Evolutionary conservation across 2,888 invertebrate genomes (phyloP).

Genomic region (Leistus spinibarbis): DNA sequence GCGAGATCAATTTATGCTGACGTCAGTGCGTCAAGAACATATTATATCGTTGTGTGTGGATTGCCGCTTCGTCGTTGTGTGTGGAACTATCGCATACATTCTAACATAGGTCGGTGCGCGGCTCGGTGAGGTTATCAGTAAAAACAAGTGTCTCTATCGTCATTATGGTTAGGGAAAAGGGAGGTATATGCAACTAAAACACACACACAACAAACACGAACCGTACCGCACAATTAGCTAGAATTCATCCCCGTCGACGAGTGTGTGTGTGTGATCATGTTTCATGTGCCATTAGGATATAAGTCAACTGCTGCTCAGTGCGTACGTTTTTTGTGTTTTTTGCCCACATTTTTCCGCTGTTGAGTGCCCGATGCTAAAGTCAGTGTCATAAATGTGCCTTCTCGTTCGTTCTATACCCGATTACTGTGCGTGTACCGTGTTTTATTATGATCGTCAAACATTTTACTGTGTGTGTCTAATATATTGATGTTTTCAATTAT

Average conservation of each 20-base stretch:
- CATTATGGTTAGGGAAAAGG: not conserved
- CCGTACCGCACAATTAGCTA: not conserved
- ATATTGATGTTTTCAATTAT: not conserved
- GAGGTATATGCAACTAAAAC: not conserved
- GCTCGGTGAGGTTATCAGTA: not conserved
- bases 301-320: not conserved
- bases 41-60: not conserved
- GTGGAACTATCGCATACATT: not conserved
- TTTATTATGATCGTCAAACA: not conserved
- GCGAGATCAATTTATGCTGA: not conserved
- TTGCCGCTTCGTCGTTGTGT: not conserved
- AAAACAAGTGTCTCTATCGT: not conserved
- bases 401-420: not conserved
- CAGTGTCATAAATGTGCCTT: not conserved
- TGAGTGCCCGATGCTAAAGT: not conserved
- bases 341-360: no score
- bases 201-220: not conserved
- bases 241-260: not conserved
- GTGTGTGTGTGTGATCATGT: not conserved
- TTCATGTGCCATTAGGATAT: not conserved
- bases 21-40: not conserved
- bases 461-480: not conserved
- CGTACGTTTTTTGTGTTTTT: not conserved
- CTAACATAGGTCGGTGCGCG: not conserved
- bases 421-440: not conserved